Evolutionary conservation across 2,888 invertebrate species (phyloP).

Genomic region (Pyrgus malvae): DNA sequence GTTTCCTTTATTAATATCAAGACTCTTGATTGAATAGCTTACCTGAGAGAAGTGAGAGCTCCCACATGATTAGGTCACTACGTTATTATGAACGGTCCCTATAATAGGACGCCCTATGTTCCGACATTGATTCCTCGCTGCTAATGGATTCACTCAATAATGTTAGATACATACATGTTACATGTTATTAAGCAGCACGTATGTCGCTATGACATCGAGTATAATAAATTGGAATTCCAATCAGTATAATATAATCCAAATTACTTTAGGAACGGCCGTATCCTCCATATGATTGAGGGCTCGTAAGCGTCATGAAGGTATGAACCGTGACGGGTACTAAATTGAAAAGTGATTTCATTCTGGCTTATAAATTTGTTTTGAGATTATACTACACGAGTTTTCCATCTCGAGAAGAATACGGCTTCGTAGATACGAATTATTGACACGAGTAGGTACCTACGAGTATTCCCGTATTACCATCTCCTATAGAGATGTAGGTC

Average conservation of each 20-base stretch:
- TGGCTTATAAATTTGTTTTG: too few relatives aligned
- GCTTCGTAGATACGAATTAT: too few relatives aligned
- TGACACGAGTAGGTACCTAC: too few relatives aligned
- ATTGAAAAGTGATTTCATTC: too few relatives aligned
- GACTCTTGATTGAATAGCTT: conserved; percentile 28
- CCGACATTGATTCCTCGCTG: conserved; percentile 36
- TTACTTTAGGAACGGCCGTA: neutral
- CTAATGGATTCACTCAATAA: conserved; percentile 56
- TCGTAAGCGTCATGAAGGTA: too few relatives aligned
- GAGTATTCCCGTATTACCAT: too few relatives aligned
- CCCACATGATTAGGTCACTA: neutral
- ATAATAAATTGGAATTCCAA: conserved; percentile 4
- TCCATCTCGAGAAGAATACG: too few relatives aligned
- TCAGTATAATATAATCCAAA: neutral
- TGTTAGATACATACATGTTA: too few relatives aligned
- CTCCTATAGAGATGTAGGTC: neutral
- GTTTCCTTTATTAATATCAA: conserved; percentile 52
- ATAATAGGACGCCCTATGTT: conserved; percentile 44
- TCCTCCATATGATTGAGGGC: neutral
- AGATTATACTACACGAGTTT: too few relatives aligned
- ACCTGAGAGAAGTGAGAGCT: neutral
- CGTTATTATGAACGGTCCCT: neutral
- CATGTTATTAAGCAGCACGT: conserved; percentile 21
- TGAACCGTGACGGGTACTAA: too few relatives aligned
- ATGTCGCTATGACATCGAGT: conserved; percentile 1